phyloP scores from a whole-genome alignment of 1,140 invertebrate species.

The Drosophila gunungcola region DNA sequence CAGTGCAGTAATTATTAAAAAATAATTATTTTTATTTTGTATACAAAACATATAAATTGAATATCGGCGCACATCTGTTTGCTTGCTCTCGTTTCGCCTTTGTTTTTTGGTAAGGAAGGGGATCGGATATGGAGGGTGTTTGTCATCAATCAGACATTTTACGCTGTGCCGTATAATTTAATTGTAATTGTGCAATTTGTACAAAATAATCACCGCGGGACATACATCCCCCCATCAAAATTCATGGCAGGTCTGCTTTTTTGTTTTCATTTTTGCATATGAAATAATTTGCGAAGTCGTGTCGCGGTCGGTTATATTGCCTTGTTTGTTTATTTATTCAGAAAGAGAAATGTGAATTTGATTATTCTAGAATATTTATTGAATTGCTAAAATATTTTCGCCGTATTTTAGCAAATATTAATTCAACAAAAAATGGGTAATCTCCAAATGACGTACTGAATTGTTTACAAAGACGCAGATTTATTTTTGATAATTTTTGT shows the following conservation, averaged over 20 bases:
- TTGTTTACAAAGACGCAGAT: too few relatives aligned
- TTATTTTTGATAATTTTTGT: too few relatives aligned
- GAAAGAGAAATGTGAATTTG: slow-evolving; percentile 7
- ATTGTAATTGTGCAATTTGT: slow-evolving; percentile 56
- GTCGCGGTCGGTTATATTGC: slow-evolving; percentile 3
- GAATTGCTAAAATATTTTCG: not conserved
- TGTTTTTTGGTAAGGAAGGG: not conserved
- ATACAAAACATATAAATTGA: slow-evolving; percentile 46
- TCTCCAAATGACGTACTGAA: too few relatives aligned
- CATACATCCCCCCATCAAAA: slow-evolving; percentile 9
- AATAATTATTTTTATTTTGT: slow-evolving; percentile 54
- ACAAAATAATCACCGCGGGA: slow-evolving; percentile 36
- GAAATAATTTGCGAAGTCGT: slow-evolving; percentile 13
- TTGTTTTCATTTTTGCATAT: slow-evolving; percentile 24
- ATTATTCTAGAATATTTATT: slow-evolving; percentile 8
- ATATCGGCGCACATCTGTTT: slow-evolving; percentile 56
- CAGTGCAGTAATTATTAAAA: slow-evolving; percentile 47
- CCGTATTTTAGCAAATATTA: not conserved
- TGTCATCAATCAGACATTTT: slow-evolving; percentile 57
- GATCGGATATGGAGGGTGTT: not conserved
- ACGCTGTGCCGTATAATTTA: slow-evolving; percentile 46
- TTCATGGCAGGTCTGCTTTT: slow-evolving; percentile 21
- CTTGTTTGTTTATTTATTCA: slow-evolving; percentile 2
- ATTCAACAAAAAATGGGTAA: not conserved
- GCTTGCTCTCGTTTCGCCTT: slow-evolving; percentile 17